Conservation (phyloP, 2,888 invertebrate species). For the Hipparchia sbordonii region DNA sequence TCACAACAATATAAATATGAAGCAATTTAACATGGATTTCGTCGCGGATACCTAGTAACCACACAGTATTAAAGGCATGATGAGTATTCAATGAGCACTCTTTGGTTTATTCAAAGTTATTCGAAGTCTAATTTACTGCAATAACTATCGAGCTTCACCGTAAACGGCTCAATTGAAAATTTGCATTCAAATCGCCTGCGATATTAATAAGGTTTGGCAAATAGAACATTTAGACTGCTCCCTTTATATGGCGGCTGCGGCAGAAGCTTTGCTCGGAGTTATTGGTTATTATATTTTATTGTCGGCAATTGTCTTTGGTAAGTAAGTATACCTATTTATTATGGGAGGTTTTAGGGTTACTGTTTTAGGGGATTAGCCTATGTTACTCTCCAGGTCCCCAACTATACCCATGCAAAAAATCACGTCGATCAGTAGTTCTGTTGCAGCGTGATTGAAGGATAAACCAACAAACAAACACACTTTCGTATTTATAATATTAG, state of each 20-base stretch:
- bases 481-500: no score
- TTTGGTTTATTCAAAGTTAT: constrained; percentile 26
- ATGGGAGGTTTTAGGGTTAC: background rate
- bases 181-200: constrained; percentile 47
- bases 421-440: no score
- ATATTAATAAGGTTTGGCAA: constrained; percentile 37
- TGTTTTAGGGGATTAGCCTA: background rate
- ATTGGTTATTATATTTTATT: constrained; percentile 9
- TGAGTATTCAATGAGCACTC: constrained; percentile 23
- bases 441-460: no score
- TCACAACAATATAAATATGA: background rate
- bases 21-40: no score
- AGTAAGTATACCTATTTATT: background rate
- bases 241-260: constrained; percentile 13
- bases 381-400: no score
- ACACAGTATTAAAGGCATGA: constrained; percentile 1
- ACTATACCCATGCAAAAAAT: no score
- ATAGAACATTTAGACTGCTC: constrained; percentile 24
- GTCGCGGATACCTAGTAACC: no score
- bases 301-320: constrained; percentile 7
- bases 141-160: constrained; percentile 46
- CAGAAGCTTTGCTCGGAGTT: constrained; percentile 7
- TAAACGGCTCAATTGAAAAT: constrained; percentile 54
- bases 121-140: constrained; percentile 50
- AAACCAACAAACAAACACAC: no score